Evolutionary conservation across 2,888 invertebrate genomes (phyloP), one percentile per base, ranked within the genome.

Genomic region (Chorisops tibialis): DNA sequence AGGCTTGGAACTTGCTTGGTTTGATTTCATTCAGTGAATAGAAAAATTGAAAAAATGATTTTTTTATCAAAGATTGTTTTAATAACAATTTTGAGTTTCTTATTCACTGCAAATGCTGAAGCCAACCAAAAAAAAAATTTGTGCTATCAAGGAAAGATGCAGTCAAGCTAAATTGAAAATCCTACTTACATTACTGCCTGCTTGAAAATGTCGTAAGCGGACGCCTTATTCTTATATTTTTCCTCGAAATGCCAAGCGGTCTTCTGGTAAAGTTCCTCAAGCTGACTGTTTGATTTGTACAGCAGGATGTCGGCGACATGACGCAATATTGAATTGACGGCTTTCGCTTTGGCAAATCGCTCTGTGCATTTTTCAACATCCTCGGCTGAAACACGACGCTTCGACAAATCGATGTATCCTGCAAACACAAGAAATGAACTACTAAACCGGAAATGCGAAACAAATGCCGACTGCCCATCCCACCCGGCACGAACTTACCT

Each of bases 191-290:
- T 84, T 54, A 98, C 97, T 68, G 97, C 94, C 80, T 96, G 96
- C 81, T 99, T 99, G 78, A 99, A 99, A 70, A 93, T 93, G 76
- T 99, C 99, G 79, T 96, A 98, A 37, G 96, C 93, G 2, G 93
- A 93, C 1, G 96, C 95, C 78, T 96, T 95, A 75, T 90, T 92
- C 77, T 95, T 96, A 74, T 92, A 93, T 77, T 97, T 97, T 72
- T 93, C 91, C 77, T 99, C 99, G 79, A 98, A 99, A 73, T 88
- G 84, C 99, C 99, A 99, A 0, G 99, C 99, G 0, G 99, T 99
- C 74, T 91, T 92, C 72, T 89, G 87, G 78, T 98, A 99, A 1
- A 99, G 81, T 67, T 96, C 93, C 73, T 99, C 98, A 41, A 99
- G 80, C 74, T 97, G 93, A 69, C 92, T 91, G 70, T 97, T 93